Evolutionary conservation across 2,888 invertebrate genomes (phyloP), one percentile per base, ranked within the genome.

Genomic region (Alitta virens): DNA sequence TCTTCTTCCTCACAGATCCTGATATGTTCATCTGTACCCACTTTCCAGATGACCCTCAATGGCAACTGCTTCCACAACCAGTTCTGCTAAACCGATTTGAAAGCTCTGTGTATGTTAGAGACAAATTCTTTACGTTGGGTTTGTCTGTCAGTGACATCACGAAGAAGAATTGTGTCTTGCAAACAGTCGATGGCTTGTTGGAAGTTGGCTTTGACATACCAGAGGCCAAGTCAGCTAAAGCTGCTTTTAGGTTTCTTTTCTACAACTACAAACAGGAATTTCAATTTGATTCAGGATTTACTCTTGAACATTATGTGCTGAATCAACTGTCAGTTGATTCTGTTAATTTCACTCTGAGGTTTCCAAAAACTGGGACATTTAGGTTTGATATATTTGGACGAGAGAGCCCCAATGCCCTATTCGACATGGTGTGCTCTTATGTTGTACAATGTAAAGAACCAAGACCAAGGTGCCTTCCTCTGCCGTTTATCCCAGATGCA

Each of bases 1-100:
- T 77, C 65, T 78, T 75, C 68, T 78, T 78, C 60, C 64, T 78
- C 24, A 73, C 78, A 0, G 74, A 78, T 63, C 76, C 78, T 3
- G 74, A 76, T 51, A 67, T 74, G 59, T 60, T 78, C n/a, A 70
- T 76, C 24, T 76, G 74, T 73, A 78, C 78, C 3, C 78, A 78
- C 64, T 74, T 71, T 59, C 77, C 78, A 0, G 74, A 76, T 58
- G 73, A 75, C 51, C 60, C 65, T 21, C 67, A 74, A 49, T 77
- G 76, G 77, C 78, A 78, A 63, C 67, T 78, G 43, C 66, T 78
- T 24, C 63, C 69, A 18, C 70, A 70, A n/a, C 71, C 72, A 0
- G 62, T 74, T 9, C 68, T 73, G 1, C 23, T 68, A n/a, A 65
- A 69, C 26, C 71, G 74, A 14, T 78, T 73, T 62, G 74, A 75